Conservation (phyloP, 1,140 invertebrate species). For the Drosophila bocki region DNA sequence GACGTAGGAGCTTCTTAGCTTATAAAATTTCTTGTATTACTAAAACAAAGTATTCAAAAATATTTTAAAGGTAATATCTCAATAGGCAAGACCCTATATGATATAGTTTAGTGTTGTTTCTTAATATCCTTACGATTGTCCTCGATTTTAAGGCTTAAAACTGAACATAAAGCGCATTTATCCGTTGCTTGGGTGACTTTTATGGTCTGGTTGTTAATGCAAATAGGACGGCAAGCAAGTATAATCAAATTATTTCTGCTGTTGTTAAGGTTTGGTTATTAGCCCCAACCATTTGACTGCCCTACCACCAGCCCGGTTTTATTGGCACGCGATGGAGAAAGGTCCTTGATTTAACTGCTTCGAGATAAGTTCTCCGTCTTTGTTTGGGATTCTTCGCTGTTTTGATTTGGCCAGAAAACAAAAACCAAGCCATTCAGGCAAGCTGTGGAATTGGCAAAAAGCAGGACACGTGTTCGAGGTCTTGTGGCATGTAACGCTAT, state of each 20-base stretch:
- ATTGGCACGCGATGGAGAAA: slow-evolving; percentile 60
- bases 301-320: slow-evolving; percentile 40
- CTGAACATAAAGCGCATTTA: slow-evolving; percentile 38
- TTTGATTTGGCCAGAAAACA: slow-evolving; percentile 52
- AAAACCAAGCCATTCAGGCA: slow-evolving; percentile 63
- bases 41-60: background rate
- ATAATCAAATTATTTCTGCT: slow-evolving; percentile 77
- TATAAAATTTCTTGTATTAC: too few relatives aligned
- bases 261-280: slow-evolving; percentile 62
- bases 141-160: slow-evolving; percentile 51
- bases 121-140: slow-evolving; percentile 47
- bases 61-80: background rate
- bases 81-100: too few relatives aligned
- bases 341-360: slow-evolving; percentile 67
- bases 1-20: background rate
- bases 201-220: slow-evolving; percentile 70
- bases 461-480: slow-evolving; percentile 52
- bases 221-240: slow-evolving; percentile 60
- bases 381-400: slow-evolving; percentile 55
- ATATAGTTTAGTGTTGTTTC: slow-evolving; percentile 9
- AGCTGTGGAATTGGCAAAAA: slow-evolving; percentile 47
- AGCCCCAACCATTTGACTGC: slow-evolving; percentile 21
- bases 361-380: slow-evolving; percentile 69
- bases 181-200: slow-evolving; percentile 59
- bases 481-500: slow-evolving; percentile 66